These are phyloP conservation scores for Diploptera punctata DNA, from an alignment of 2,888 invertebrate genomes.

Conservation along the genomic window DNA sequence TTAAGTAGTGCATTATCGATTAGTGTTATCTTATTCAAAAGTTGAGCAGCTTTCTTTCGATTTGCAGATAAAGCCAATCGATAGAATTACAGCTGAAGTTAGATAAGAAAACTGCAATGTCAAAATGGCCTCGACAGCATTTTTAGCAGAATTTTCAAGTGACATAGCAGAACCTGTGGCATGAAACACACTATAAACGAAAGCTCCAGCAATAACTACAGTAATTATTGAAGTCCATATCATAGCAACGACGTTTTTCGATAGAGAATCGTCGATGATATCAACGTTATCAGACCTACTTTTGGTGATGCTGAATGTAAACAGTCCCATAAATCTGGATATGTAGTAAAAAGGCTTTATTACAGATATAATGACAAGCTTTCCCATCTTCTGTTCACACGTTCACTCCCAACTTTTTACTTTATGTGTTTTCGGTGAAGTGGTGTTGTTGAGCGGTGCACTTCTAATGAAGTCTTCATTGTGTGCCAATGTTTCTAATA, in stretches of 20 bases:
- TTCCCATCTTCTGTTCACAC: too few species aligned
- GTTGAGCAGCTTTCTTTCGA: neutral
- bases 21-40: neutral
- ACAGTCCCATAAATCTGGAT: neutral
- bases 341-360: neutral
- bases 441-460: too few species aligned
- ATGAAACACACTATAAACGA: neutral
- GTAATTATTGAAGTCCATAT: neutral
- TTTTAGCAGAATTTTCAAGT: neutral
- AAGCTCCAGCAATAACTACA: neutral
- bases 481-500: too few species aligned
- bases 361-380: neutral
- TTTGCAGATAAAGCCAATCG: neutral
- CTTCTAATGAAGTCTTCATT: too few species aligned
- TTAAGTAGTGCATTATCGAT: neutral
- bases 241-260: neutral
- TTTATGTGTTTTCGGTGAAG: too few species aligned
- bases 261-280: neutral
- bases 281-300: neutral
- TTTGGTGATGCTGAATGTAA: neutral
- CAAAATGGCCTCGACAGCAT: neutral
- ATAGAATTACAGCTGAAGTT: neutral
- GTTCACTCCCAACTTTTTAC: too few species aligned
- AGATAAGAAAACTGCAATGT: neutral
- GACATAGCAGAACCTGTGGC: neutral